Base-by-base conservation (phyloP, 2,797 vertebrate species). In the Ctenopoma multispine region DNA sequence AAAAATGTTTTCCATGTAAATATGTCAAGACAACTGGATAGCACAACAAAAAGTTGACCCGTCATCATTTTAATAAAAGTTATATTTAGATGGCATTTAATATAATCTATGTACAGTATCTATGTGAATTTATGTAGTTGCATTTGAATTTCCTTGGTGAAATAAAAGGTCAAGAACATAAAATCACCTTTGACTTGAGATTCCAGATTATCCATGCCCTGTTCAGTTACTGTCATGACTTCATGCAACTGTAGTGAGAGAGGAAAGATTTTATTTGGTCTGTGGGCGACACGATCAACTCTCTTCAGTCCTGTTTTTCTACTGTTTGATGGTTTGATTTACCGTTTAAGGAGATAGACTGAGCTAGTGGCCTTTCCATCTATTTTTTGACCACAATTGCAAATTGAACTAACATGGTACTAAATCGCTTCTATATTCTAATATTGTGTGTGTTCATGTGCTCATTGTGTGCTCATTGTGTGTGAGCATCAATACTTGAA, bases 141-240 rank as follows among this genome's bases (percentile, higher is more conserved):
- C 60, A 54, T 53, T 12, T 34, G 11, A 51, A 20, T 51, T 63
- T 46, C n/a, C 23, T 57, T 17, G 18, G 47, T 59, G 31, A 34
- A 58, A 58, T 49, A 17, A 67, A 74, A 49, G 10, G 0, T 56
- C 18, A 58, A 58, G 24, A 71, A 53, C 17, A 47, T 60, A 59
- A 72, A 63, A 18, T 65, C 1, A 1, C 41, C 34, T 46, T 14
- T 51, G 47, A 59, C 1, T 38, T 50, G n/a, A 65, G 60, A 72
- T 65, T 63, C 41, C 51, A 56, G 47, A 66, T 76, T 56, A 49
- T 65, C 36, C 20, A 54, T 51, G 59, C 18, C 46, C 23, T 62
- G 41, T 47, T 70, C 2, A 38, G 36, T 38, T 13, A 8, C 0
- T 20, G n/a, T 50, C 14, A 0, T 4, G 41, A 13, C 67, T 31